phyloP scores from a whole-genome alignment of 2,113 vertebrate species.

The Gavia stellata region DNA sequence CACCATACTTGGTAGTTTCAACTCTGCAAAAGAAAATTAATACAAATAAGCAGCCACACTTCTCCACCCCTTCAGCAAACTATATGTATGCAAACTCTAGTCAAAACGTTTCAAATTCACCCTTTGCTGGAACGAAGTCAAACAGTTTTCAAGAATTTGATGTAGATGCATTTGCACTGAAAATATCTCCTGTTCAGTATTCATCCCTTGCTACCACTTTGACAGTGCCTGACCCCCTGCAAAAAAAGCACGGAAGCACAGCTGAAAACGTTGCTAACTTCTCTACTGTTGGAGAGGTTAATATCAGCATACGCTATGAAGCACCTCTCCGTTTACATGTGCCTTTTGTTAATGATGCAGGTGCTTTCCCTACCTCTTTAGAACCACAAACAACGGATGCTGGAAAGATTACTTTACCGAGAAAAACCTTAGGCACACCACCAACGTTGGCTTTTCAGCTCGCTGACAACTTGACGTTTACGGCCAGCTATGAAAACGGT shows the following conservation, averaged over 20 bases:
- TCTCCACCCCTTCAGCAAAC: background rate
- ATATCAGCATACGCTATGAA: background rate
- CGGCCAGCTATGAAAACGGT: slow-evolving; percentile 12
- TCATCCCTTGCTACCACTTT: background rate
- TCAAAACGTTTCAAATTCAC: background rate
- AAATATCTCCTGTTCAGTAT: background rate
- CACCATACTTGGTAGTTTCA: background rate
- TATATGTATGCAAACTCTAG: background rate
- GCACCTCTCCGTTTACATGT: background rate
- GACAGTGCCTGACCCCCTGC: background rate
- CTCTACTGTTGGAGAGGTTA: background rate
- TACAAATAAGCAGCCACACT: background rate
- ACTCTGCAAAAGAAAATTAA: slow-evolving; percentile 6
- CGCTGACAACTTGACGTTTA: slow-evolving; percentile 15
- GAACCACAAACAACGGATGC: background rate
- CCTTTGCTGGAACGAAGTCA: background rate
- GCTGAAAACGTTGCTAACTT: background rate
- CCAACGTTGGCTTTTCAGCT: background rate
- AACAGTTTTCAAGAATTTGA: background rate
- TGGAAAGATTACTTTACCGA: background rate
- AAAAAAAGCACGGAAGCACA: background rate
- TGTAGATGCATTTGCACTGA: background rate
- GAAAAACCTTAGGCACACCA: background rate
- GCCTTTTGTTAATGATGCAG: background rate
- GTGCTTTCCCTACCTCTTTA: background rate